Evolutionary conservation across 1,140 invertebrate species (phyloP), one percentile per base, ranked within the genome.

Genomic region (Geopemphigus sp.): DNA sequence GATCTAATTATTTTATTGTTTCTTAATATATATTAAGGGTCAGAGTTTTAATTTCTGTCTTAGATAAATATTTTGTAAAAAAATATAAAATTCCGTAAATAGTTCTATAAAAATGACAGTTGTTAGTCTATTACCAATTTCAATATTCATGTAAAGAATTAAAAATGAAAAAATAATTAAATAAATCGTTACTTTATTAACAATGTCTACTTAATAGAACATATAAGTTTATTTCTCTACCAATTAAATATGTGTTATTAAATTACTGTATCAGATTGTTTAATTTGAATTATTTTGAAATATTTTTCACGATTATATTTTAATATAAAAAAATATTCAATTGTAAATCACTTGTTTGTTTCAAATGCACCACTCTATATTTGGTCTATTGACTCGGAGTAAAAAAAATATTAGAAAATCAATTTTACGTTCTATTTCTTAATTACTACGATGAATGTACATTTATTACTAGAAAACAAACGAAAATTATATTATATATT

Each of bases 161-260:
- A n/a, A n/a, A 39, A 39, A 39, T 39, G 3, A 8, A 39, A 39
- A 39, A 39, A 8, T 39, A 39, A 8, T 39, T 8, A 39, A 39
- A 39, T n/a, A n/a, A n/a, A 5, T 5, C 8, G 14, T 61, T 24
- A 59, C 24, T 61, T 61, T 57, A n/a, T 29, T 61, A 45, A 45
- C 26, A 29, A 29, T 61, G n/a, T n/a, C n/a, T n/a, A 39, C 26
- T 8, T 63, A 63, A 45, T 66, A 22, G n/a, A 22, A 19, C 22
- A 24, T 50, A 70, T 70, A 10, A 50, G 11, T 72, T 54, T 72
- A 72, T 72, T 72, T 72, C 54, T 72, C 3, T 72, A 72, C 45
- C 54, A n/a, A 19, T 72, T 22, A 14, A 68, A 68, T 68, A 47
- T 68, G 64, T 68, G 39, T 68, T 39, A 68, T 50, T 15, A 39